Evolutionary conservation across 2,797 vertebrate species (phyloP), one percentile per base, ranked within the genome.

Genomic region (Leptoclinus maculatus): DNA sequence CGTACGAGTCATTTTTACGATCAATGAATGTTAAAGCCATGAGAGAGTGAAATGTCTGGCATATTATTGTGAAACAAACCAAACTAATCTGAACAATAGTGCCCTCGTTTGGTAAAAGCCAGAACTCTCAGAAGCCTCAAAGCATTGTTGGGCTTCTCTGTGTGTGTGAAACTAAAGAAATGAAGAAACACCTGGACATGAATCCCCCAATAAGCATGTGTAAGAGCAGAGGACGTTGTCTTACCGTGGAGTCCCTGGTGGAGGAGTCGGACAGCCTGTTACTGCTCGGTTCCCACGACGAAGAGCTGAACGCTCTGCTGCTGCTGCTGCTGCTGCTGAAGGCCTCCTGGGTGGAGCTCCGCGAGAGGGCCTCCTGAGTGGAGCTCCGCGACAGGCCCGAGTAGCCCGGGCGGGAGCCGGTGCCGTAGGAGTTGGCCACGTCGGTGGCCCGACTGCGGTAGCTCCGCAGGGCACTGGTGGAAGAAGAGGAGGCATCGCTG

Each of bases 391-490:
- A 88, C 34, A 94, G 85, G 25, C 84, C 73, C 2, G 92, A 79
- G 70, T 91, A 94, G 38, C 90, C 79, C 10, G 79, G 77, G 78
- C 89, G 80, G 78, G 91, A 93, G 34, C 90, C 87, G 34, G 85
- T 81, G 64, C 92, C 79, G 4, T 95, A 96, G 16, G 93, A 92
- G 72, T 97, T 95, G 67, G 95, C 43, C 84, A 84, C 0, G 75
- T 95, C 93, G 89, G 66, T 93, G 1, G 95, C 94, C 47, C 96
- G 95, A 86, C 84, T 94, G 78, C 54, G 94, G 88, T 97, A 97
- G 66, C 96, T 94, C 86, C 95, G 96, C 86, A 97, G 94, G 90
- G 93, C 66, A n/a, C 94, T 91, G 8, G 93, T 92, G 81, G 92
- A 96, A 10, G 93, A 89, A 7, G 94, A 94, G 62, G 94, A 94